Evolutionary conservation across 2,888 invertebrate species (phyloP), one percentile per base, ranked within the genome.

Genomic region (Mesochorus sp.): DNA sequence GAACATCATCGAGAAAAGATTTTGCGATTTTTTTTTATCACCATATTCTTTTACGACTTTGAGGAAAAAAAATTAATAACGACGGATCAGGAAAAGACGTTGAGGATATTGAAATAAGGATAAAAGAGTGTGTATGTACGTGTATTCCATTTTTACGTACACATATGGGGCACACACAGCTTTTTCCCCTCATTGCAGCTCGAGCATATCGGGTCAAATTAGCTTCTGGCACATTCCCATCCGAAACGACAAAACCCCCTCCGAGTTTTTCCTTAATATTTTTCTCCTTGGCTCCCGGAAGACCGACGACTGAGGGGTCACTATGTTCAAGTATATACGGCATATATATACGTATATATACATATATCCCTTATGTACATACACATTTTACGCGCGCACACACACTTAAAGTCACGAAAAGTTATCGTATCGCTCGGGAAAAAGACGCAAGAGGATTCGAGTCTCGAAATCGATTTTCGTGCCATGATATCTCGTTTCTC

Each of bases 21-120:
- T 39, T 8, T n/a, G 3, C 19, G 5, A 10, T 47, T 47, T 17
- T 47, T 39, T 1, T 39, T 37, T 49, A 26, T 37, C 24, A 28
- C 17, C 37, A 21, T 14, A 24, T 14, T 28, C 3, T 12, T 14
- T 26, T 14, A 26, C 26, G 24, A 2, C 26, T 12, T 34, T n/a
- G 49, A 14, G 19, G 1, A 6, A 31, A 59, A 64, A 76, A 76
- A 59, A 76, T 72, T 71, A 44, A 76, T 66, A 53, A 44, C 28
- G 12, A 47, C 14, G 61, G 71, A 67, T 76, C 21, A 53, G 17
- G 34, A 62, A 44, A 5, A 31, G 10, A 31, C 17, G 4, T 26
- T 6, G 37, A 37, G 8, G 37, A 8, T 4, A 6, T 37, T 37
- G 8, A 8, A 37, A 37, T 37, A 37, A 37, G 24, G 47, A 3